Conservation (phyloP, 2,113 vertebrate species). For the Nycticorax nycticorax region DNA sequence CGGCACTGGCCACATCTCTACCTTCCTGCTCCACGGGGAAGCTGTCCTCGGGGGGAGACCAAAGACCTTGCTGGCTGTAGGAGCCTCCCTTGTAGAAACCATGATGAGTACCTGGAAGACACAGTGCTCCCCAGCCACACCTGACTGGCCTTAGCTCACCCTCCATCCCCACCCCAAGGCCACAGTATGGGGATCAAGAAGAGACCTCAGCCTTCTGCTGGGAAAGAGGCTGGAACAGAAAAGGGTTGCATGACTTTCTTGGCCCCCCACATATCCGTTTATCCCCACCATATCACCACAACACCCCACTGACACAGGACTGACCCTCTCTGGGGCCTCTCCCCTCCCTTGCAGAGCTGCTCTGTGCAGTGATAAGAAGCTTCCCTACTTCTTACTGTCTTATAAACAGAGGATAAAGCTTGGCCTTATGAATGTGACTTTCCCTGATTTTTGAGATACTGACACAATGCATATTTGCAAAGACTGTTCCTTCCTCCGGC, state of each 20-base stretch:
- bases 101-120: neutral
- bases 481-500: conserved; percentile 25
- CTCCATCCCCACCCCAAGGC: neutral
- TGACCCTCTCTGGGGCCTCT: neutral
- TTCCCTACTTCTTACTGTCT: neutral
- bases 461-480: conserved; percentile 30
- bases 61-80: neutral
- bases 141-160: neutral
- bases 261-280: neutral
- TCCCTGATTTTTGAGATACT: conserved; percentile 31
- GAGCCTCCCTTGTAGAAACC: neutral
- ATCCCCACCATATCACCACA: neutral
- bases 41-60: neutral
- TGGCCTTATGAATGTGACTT: neutral
- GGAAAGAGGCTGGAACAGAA: neutral
- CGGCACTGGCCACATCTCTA: neutral
- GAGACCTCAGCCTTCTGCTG: neutral
- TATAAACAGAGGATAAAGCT: conserved; percentile 22
- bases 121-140: neutral
- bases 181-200: neutral
- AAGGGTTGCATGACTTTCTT: neutral
- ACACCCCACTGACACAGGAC: neutral
- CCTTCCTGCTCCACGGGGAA: fast-evolving
- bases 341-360: neutral
- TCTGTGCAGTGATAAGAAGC: neutral